These are phyloP conservation scores for Petrocephalus sullivani DNA, from an alignment of 2,797 vertebrate species.

Conservation along the genomic window DNA sequence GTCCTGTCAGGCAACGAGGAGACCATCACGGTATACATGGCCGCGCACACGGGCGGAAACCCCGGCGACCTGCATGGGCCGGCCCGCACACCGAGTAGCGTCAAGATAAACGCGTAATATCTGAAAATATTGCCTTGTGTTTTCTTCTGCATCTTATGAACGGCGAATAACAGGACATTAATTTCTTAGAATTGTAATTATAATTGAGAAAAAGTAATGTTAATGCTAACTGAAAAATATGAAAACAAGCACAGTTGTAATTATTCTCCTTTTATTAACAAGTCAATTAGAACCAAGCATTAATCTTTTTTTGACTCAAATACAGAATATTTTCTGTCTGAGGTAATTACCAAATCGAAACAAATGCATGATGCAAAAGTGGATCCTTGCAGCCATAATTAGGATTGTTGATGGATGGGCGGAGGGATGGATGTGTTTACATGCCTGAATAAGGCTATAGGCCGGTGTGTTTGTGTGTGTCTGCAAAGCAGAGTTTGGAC, in stretches of 20 bases:
- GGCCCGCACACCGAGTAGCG: background rate
- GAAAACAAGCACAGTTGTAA: background rate
- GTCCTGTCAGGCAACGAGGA: slow-evolving; percentile 83
- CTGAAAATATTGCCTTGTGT: background rate
- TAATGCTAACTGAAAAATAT: background rate
- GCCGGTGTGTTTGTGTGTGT: slow-evolving; percentile 22
- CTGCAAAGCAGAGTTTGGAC: slow-evolving; percentile 73
- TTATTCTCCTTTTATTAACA: background rate
- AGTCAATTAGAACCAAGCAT: background rate
- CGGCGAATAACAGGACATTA: background rate
- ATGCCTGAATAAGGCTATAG: background rate
- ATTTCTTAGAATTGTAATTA: background rate
- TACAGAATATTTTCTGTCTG: background rate
- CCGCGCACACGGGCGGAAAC: background rate
- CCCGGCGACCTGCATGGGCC: background rate
- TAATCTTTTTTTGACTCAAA: background rate
- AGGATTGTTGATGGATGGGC: background rate
- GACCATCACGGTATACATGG: slow-evolving; percentile 74
- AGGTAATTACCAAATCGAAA: background rate
- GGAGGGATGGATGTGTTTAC: slow-evolving; percentile 2
- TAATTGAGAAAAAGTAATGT: background rate
- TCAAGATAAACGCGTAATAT: background rate
- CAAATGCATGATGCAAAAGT: background rate
- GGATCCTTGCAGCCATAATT: background rate
- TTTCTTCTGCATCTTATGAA: background rate